Conservation (phyloP, 1,140 invertebrate species). For the Octopus sinensis region DNA sequence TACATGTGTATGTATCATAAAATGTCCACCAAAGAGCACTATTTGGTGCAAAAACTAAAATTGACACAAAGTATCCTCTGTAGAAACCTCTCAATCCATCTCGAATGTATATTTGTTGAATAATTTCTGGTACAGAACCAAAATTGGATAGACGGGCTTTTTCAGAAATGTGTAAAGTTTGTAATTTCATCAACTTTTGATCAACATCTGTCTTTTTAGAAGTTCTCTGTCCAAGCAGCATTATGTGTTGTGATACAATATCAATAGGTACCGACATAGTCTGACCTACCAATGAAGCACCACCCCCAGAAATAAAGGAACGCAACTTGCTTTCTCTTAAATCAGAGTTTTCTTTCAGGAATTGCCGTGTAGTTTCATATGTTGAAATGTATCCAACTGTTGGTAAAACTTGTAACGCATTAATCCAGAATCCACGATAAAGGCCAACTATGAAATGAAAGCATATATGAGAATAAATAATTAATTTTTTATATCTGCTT, state of each 20-base stretch:
- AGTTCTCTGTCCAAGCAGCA: slow-evolving; percentile 74
- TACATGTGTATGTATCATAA: slow-evolving; percentile 92
- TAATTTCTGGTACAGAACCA: slow-evolving; percentile 58
- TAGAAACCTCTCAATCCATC: slow-evolving; percentile 89
- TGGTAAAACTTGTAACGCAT: slow-evolving; percentile 74
- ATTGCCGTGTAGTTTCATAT: slow-evolving; percentile 86
- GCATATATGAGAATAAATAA: no score
- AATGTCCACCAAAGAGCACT: slow-evolving; percentile 95
- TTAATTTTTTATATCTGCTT: no score
- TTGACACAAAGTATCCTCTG: slow-evolving; percentile 85
- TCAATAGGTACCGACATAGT: slow-evolving; percentile 95
- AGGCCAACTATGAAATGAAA: slow-evolving; percentile 64
- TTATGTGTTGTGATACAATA: slow-evolving; percentile 92
- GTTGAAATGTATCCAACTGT: slow-evolving; percentile 90
- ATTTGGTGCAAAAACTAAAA: slow-evolving; percentile 90
- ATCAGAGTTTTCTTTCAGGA: slow-evolving; percentile 67
- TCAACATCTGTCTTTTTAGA: slow-evolving; percentile 16
- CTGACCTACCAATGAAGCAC: slow-evolving; percentile 88
- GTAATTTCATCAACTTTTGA: slow-evolving; percentile 30
- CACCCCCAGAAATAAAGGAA: slow-evolving; percentile 71
- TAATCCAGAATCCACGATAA: slow-evolving; percentile 94
- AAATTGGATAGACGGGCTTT: slow-evolving; percentile 33
- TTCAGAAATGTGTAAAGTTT: slow-evolving; percentile 37
- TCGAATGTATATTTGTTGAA: slow-evolving; percentile 70
- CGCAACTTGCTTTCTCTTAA: slow-evolving; percentile 40